Base-by-base conservation (phyloP, 1,140 invertebrate genomes). In the Heliconius congener region DNA sequence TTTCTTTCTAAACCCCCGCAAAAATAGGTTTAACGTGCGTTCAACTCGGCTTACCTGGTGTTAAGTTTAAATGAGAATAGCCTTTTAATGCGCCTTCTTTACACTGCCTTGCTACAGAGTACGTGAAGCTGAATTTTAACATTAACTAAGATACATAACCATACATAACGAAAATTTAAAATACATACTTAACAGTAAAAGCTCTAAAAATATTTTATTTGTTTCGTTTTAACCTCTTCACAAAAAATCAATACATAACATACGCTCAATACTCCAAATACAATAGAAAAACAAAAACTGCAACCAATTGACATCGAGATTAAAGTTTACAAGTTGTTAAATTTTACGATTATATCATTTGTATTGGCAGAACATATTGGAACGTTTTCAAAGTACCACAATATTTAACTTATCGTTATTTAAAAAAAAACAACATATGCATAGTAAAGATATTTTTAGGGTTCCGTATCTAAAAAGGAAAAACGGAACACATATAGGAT, bases 21-120 rank as follows among this genome's bases (percentile, higher is more conserved):
- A 85, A 86, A 87, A 87, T 87, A 84, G 82, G 84, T 87, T 87
- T 82, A 82, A 81, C 79, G 72, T 82, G 80, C 81, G 80, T 87
- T 84, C 81, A 78, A 78, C 76, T 76, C 80, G 77, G 80, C 83
- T 86, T 85, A 84, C 81, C 78, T 55, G 79, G 80, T 80, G 82
- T 81, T 84, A 83, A 78, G 78, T 83, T 84, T 79, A 84, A 83
- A 83, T 82, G 83, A 82, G 81, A 79, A 82, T 81, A 74, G 71
- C 73, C 72, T 80, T 84, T 82, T 81, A 81, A 84, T 82, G 73
- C 77, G 74, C 80, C 77, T 37, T 46, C 46, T 81, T 81, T 78
- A 78, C 60, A 81, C 27, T 55, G 46, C n/a, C 73, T 60, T 74
- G 76, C 57, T 70, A 75, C 60, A 50, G 42, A 60, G 57, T 74